A percentile compares a stretch with the other conserved stretches of the same genome.
These are phyloP conservation scores for Ichneumon xanthorius DNA, from an alignment of 2,888 invertebrate genomes.

Conservation along the genomic window DNA sequence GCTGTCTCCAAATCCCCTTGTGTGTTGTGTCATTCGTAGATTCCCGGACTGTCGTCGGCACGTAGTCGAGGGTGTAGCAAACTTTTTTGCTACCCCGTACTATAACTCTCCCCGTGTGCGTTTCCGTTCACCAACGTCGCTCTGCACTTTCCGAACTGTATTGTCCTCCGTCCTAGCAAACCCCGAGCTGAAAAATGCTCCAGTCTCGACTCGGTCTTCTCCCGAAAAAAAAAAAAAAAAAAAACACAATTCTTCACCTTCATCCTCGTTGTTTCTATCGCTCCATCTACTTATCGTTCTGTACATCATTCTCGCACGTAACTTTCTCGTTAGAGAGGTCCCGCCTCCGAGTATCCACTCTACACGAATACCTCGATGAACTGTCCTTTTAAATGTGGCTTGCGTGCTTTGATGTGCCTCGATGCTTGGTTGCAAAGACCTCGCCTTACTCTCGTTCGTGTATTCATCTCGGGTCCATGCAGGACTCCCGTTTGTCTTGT, in stretches of 20 bases:
- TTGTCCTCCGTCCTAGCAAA: not conserved
- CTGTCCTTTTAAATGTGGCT: conserved; percentile 50
- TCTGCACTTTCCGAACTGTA: conserved; percentile 15
- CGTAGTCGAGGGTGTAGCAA: conserved; percentile 1
- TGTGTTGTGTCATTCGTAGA: conserved; percentile 11
- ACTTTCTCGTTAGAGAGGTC: not conserved
- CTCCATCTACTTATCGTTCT: not conserved
- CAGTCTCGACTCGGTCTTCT: not conserved
- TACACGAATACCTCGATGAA: not conserved
- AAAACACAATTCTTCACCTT: not conserved
- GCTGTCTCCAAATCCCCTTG: not conserved
- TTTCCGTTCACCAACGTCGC: conserved; percentile 1
- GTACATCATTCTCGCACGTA: not conserved
- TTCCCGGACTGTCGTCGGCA: not conserved
- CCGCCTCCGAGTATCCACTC: not conserved
- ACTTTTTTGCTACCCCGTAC: conserved; percentile 13
- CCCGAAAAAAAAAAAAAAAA: too few species aligned
- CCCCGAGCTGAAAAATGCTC: not conserved
- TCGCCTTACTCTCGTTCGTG: conserved; percentile 39
- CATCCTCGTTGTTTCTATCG: not conserved
- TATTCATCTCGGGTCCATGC: conserved; percentile 36
- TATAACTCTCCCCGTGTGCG: not conserved
- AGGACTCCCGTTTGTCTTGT: conserved; percentile 18
- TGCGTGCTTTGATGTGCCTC: conserved; percentile 60
- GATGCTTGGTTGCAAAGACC: conserved; percentile 57